Base-by-base conservation (phyloP, 2,113 vertebrate genomes). In the Ceyx margarethae region DNA sequence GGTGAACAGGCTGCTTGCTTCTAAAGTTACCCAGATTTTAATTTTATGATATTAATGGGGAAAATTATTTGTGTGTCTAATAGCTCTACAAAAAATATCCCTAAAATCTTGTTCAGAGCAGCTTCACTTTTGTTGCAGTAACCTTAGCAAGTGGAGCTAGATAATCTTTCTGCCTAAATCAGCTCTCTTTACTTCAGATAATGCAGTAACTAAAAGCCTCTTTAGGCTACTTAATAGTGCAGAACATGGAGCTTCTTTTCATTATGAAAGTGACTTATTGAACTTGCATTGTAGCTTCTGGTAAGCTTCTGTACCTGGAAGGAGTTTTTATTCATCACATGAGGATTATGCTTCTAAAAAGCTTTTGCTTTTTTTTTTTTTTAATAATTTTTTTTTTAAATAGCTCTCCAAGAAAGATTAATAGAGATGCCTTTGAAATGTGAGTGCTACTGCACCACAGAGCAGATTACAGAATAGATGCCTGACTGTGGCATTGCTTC, bases 121-220 rank as follows among this genome's bases (percentile, higher is more conserved):
- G 53, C 91, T 73, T 80, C 37, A 87, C 16, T 92, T 94, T 77
- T 6, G 3, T 94, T 81, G 46, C 35, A 62, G 60, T 95, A 77
- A 93, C 96, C 88, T 96, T 95, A 87, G 56, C 94, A 93, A 88
- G 78, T 96, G 2, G 4, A 94, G 94, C 78, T 54, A 95, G 77
- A 92, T 95, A 87, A 91, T 97, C 91, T 96, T 40, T 91, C 50
- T 81, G 65, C 93, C 84, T 76, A 85, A 95, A 94, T 96, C 51
- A 2, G 67, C 85, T 94, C 33, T 84, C 11, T 2, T 93, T 91
- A 37, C 77, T 91, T 94, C 76, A 93, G 92, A 91, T 96, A 95
- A 93, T 86, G 82, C 74, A 95, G 93, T 73, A 88, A 94, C 96
- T 97, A 91, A 96, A 97, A 97, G 85, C 86, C 90, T 97, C 89